phyloP scores from a whole-genome alignment of 2,888 invertebrate genomes.

The Sericinus montela region DNA sequence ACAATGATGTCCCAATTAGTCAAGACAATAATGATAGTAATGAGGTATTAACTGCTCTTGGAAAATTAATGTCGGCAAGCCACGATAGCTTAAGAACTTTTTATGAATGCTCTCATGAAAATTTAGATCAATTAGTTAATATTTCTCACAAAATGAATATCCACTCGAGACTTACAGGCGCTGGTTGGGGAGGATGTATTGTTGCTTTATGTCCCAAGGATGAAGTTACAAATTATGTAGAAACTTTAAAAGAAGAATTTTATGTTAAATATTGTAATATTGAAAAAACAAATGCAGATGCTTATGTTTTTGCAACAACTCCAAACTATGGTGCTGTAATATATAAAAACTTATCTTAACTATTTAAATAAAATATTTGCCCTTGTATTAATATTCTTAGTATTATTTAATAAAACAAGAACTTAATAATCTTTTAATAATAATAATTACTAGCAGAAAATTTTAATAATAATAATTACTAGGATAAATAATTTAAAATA shows the following conservation, averaged over 20 bases:
- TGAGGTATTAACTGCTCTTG: slow-evolving; percentile 80
- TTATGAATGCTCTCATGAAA: slow-evolving; percentile 96
- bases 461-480: no score
- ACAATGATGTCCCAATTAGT: slow-evolving; percentile 32
- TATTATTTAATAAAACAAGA: no score
- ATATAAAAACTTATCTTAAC: slow-evolving; percentile 40
- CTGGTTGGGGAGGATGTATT: slow-evolving; percentile 99
- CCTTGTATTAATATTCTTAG: no score
- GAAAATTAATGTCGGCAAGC: slow-evolving; percentile 92
- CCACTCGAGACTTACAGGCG: slow-evolving; percentile 97
- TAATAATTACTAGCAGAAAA: no score
- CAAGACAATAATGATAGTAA: slow-evolving; percentile 33
- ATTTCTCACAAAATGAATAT: slow-evolving; percentile 83
- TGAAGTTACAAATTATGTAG: slow-evolving; percentile 83
- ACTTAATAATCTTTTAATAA: no score
- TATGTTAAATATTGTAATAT: slow-evolving; percentile 79
- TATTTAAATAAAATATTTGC: no score
- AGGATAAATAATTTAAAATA: no score
- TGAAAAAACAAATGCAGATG: slow-evolving; percentile 71
- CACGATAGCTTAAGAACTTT: slow-evolving; percentile 90
- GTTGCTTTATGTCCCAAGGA: slow-evolving; percentile 89
- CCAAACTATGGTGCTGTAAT: slow-evolving; percentile 83
- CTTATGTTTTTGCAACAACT: slow-evolving; percentile 86
- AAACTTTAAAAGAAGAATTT: slow-evolving; percentile 83
- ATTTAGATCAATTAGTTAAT: slow-evolving; percentile 90